Base-by-base conservation (phyloP, 2,888 invertebrate genomes). In the Lasiommata megera region DNA sequence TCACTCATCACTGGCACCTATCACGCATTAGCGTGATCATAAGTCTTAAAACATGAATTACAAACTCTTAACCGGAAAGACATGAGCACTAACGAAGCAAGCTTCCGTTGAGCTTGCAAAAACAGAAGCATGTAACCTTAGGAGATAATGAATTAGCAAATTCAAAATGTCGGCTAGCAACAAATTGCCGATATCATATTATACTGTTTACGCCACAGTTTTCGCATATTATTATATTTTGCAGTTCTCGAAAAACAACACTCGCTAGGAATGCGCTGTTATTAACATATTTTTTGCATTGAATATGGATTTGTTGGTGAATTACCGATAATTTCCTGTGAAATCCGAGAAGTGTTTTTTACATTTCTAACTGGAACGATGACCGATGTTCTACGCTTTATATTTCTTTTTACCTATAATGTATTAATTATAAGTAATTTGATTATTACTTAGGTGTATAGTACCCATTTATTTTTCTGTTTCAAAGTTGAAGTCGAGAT, bases 191-290 rank as follows among this genome's bases (percentile, higher is more conserved):
- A 34, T 34, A 34, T 34, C 11, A 34, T 11, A 44, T 44, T 16
- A 44, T 3, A 46, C 31, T 1, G 46, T 46, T 31, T 46, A 0
- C 5, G 6, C 6, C 11, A 38, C 23, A 40, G 3, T 23, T 23
- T 23, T 23, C 23, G n/a, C 23, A 23, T 23, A 5, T 51, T 51
- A 29, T 37, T 8, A n/a, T 29, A 28, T 40, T 51, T 14, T 12
- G 51, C 51, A 28, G 14, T 38, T 16, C n/a, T 38, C 16, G 28
- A 29, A 38, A 38, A 51, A 51, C 51, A 38, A 51, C n/a, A 40
- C 51, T 14, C 6, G 29, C 6, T 18, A 14, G 54, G 58, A 54
- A 58, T 58, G 23, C 31, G 58, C 58, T 58, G 54, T 51, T 40
- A 37, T n/a, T 38, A 3, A 44, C 34, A 44, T 1, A 31, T 50